Evolutionary conservation across 2,888 invertebrate species (phyloP).

Genomic region (Rhagophthalmus giganteus): DNA sequence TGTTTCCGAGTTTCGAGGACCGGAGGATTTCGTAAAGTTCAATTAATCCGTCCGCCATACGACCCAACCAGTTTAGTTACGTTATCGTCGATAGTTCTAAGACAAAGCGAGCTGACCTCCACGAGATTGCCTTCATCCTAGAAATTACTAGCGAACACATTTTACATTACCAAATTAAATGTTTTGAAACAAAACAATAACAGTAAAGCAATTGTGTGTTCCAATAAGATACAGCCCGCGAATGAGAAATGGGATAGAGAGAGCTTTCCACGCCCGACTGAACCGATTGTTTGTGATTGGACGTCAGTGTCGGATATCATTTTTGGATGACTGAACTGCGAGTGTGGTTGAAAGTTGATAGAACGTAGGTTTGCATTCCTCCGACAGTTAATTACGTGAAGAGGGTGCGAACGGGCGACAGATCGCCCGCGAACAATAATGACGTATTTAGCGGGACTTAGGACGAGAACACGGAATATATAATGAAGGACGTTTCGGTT

Average conservation of each 20-base stretch:
- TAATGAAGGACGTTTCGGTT: no score
- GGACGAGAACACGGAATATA: no score
- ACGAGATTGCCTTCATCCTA: no score
- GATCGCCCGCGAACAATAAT: conserved; percentile 31
- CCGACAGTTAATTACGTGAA: conserved; percentile 42
- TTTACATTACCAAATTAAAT: conserved; percentile 29
- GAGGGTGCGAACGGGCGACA: conserved; percentile 33
- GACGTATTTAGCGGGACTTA: conserved; percentile 18
- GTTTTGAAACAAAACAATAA: conserved; percentile 28
- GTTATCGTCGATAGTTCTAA: no score
- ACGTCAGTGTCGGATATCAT: conserved; percentile 45
- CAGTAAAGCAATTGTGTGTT: conserved; percentile 27
- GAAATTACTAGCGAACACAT: no score
- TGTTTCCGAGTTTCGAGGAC: no score
- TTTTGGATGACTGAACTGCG: conserved; percentile 42
- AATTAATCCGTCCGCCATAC: no score
- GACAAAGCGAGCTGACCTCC: no score
- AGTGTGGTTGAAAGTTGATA: conserved; percentile 42
- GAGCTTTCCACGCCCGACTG: conserved; percentile 39
- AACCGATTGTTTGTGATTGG: conserved; percentile 44
- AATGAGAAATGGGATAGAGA: conserved; percentile 33
- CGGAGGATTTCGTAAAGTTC: no score
- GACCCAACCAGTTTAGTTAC: no score
- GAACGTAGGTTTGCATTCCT: conserved; percentile 42
- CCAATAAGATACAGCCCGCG: conserved; percentile 35